Evolutionary conservation across 1,140 invertebrate species (phyloP), one percentile per base, ranked within the genome.

Genomic region (Penaeus chinensis): DNA sequence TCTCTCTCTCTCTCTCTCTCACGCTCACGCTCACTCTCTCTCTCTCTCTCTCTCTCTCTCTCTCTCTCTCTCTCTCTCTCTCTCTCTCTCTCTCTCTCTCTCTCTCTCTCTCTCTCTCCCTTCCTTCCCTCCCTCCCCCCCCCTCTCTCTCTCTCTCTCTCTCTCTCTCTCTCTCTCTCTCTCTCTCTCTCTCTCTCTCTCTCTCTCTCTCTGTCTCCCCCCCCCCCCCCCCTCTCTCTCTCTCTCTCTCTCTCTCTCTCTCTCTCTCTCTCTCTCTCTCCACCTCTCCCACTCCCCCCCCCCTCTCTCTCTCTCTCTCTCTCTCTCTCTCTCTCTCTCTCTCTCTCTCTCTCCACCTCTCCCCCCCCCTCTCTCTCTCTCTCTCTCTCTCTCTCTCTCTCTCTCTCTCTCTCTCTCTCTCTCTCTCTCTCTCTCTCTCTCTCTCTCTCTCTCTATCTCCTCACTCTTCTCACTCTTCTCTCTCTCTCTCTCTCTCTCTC

Each of bases 141-240:
- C 37, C 37, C 37, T 37, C 37, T 37, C 37, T 5, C 37, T 37
- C 37, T 37, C 37, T 5, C 37, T 37, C 37, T 37, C 37, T 37
- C 37, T 37, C 37, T 37, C 37, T 37, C 37, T 37, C 37, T 37
- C 37, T 37, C 37, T 66, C 24, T 71, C 27, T 69, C 47, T 71
- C 65, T 54, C 65, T 71, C 82, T 83, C 42, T 71, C n/a, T 16
- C 42, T 83, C 63, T 71, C 37, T n/a, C 47, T 71, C 42, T 71
- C 54, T 47, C 65, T 71, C 47, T 54, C 37, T 60, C 65, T 71
- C 16, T 69, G 65, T 83, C 82, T 83, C 65, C 22, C 80, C 65
- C 61, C 37, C 63, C 65, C 37, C 10, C 80, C 22, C 27, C 20
- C 10, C 18, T 37, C 20, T 47, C 32, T 47, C 7, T 69, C 10